phyloP scores from a whole-genome alignment of 1,140 invertebrate species.

The Gonioctena quinquepunctata region DNA sequence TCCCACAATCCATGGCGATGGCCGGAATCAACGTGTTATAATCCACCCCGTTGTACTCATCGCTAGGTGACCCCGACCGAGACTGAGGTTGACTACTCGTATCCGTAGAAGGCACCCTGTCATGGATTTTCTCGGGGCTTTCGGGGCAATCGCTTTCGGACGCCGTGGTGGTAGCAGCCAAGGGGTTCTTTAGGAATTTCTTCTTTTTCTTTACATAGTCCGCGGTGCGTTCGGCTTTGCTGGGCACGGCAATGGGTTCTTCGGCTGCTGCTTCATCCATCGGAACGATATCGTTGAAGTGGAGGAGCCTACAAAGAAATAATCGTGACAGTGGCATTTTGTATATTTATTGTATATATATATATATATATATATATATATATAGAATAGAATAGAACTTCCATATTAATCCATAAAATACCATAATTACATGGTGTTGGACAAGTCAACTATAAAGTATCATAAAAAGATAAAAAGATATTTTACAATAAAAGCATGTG shows the following conservation, averaged over 20 bases:
- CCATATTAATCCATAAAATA: too few species aligned
- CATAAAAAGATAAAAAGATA: too few species aligned
- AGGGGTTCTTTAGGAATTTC: constrained; percentile 43
- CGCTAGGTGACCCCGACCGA: constrained; percentile 43
- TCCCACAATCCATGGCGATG: constrained; percentile 51
- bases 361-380: too few species aligned
- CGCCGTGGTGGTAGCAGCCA: constrained; percentile 2
- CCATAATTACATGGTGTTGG: too few species aligned
- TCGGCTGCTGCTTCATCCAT: constrained; percentile 65
- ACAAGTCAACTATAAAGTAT: too few species aligned
- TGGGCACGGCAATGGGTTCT: constrained; percentile 53
- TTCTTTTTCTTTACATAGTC: constrained; percentile 56
- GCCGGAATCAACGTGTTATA: constrained; percentile 53
- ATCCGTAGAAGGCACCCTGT: constrained; percentile 38
- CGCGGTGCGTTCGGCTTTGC: constrained; percentile 56
- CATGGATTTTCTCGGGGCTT: constrained; percentile 24
- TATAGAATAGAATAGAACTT: too few species aligned
- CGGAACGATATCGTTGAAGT: constrained; percentile 70
- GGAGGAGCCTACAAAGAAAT: constrained; percentile 63
- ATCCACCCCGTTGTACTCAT: constrained; percentile 46
- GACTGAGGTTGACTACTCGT: constrained; percentile 42
- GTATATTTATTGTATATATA: too few species aligned
- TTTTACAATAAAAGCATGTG: too few species aligned
- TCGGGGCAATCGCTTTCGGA: constrained; percentile 7
- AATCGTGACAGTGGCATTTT: too few species aligned